Conservation (phyloP, 2,113 vertebrate genomes). For the Atherinomorus stipes region DNA sequence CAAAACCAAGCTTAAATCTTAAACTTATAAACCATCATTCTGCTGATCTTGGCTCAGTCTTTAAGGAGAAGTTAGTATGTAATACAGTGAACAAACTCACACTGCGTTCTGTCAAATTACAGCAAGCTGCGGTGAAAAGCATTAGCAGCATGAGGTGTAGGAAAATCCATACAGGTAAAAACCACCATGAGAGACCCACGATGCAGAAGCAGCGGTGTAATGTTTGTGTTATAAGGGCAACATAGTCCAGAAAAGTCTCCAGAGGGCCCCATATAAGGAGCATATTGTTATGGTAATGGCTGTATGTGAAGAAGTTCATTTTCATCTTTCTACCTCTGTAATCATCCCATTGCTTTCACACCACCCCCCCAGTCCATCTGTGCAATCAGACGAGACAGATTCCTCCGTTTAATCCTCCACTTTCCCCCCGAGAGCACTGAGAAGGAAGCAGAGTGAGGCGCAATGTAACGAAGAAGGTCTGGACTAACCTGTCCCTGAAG, state of each 20-base stretch:
- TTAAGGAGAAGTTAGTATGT: slow-evolving; percentile 34
- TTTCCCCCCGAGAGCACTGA: slow-evolving; percentile 17
- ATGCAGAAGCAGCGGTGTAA: not conserved
- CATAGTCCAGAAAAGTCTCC: slow-evolving; percentile 29
- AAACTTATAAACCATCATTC: slow-evolving; percentile 30
- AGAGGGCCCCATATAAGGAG: slow-evolving; percentile 29
- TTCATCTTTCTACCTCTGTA: slow-evolving; percentile 57
- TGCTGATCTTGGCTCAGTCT: slow-evolving; percentile 18
- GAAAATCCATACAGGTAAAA: not conserved
- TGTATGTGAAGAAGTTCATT: slow-evolving; percentile 51
- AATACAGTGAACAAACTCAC: slow-evolving; percentile 37
- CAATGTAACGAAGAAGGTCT: slow-evolving; percentile 35
- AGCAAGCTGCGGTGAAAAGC: not conserved
- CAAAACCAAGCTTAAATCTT: slow-evolving; percentile 44
- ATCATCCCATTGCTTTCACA: slow-evolving; percentile 53
- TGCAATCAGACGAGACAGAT: slow-evolving; percentile 64
- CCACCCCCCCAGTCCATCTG: slow-evolving; percentile 41
- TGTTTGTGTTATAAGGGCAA: slow-evolving; percentile 24
- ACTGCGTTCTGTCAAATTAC: not conserved
- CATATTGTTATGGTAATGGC: slow-evolving; percentile 67
- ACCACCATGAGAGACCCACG: not conserved
- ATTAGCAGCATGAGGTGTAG: not conserved
- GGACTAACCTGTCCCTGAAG: slow-evolving; percentile 39
- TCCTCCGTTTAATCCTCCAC: slow-evolving; percentile 61
- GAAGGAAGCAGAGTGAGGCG: slow-evolving; percentile 29